A percentile compares a stretch with the other conserved stretches of the same genome.
Conservation (phyloP, 2,888 invertebrate genomes). For the Apotomis capreana region DNA sequence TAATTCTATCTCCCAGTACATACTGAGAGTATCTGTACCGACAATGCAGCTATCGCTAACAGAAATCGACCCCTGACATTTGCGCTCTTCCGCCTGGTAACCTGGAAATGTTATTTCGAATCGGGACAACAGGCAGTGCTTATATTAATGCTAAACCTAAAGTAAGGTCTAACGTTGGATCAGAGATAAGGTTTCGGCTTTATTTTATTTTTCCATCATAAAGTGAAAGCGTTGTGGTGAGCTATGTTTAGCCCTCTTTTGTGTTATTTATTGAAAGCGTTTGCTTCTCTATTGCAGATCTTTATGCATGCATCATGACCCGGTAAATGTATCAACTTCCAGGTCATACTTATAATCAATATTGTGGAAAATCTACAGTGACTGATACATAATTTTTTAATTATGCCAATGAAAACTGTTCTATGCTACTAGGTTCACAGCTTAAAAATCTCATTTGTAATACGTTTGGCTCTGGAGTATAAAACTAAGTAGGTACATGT, state of each 20-base stretch:
- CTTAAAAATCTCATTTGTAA: too few species aligned
- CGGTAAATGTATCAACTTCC: too few species aligned
- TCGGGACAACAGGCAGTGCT: slow-evolving; percentile 52
- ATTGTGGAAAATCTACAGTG: too few species aligned
- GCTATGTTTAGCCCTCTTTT: not conserved
- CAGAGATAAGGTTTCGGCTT: not conserved
- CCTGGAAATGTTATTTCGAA: slow-evolving; percentile 64
- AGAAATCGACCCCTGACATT: slow-evolving; percentile 69
- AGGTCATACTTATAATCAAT: too few species aligned
- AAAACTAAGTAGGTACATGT: too few species aligned
- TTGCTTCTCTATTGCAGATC: not conserved
- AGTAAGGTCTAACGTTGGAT: slow-evolving; percentile 11
- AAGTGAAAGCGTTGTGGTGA: not conserved
- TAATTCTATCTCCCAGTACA: not conserved
- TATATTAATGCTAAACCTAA: slow-evolving; percentile 13
- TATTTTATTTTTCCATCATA: not conserved
- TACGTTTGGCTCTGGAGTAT: too few species aligned
- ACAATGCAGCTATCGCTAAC: slow-evolving; percentile 56
- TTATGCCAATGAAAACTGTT: too few species aligned
- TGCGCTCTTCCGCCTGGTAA: slow-evolving; percentile 56
- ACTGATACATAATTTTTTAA: too few species aligned
- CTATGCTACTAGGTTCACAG: too few species aligned
- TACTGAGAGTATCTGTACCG: not conserved
- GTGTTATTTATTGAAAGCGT: not conserved
- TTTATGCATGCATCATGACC: not conserved